phyloP scores from a whole-genome alignment of 2,888 invertebrate species.

The Epiblema foenella region DNA sequence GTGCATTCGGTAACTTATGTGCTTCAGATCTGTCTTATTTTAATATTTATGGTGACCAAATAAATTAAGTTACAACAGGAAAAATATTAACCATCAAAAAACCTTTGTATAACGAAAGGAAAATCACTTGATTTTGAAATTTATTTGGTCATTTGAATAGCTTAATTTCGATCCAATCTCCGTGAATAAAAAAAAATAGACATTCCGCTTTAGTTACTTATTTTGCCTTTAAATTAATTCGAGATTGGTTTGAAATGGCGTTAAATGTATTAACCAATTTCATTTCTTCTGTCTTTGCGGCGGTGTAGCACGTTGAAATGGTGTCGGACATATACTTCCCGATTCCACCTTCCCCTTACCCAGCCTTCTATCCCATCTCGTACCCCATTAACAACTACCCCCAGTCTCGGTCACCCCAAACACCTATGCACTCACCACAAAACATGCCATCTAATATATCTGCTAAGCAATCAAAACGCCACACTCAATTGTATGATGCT shows the following conservation, averaged over 20 bases:
- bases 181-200: not conserved
- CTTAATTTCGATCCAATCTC: constrained; percentile 12
- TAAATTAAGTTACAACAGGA: not conserved
- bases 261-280: constrained; percentile 72
- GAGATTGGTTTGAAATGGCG: constrained; percentile 25
- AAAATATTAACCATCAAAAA: not conserved
- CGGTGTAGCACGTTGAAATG: constrained; percentile 89
- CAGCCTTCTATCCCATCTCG: constrained; percentile 77
- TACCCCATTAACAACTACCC: constrained; percentile 81
- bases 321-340: constrained; percentile 91
- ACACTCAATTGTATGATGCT: constrained; percentile 82
- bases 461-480: constrained; percentile 67
- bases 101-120: too few species aligned
- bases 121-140: not conserved
- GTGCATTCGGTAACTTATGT: constrained; percentile 74
- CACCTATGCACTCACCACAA: constrained; percentile 70
- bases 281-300: constrained; percentile 81
- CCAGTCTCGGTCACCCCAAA: constrained; percentile 65
- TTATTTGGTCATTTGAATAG: constrained; percentile 23
- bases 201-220: too few species aligned
- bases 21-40: constrained; percentile 49
- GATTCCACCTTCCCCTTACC: constrained; percentile 76
- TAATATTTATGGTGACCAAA: constrained; percentile 20
- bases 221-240: not conserved
- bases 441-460: constrained; percentile 63